These are phyloP conservation scores for Crotalus tigris DNA, from an alignment of 2,113 vertebrate genomes.

Conservation along the genomic window DNA sequence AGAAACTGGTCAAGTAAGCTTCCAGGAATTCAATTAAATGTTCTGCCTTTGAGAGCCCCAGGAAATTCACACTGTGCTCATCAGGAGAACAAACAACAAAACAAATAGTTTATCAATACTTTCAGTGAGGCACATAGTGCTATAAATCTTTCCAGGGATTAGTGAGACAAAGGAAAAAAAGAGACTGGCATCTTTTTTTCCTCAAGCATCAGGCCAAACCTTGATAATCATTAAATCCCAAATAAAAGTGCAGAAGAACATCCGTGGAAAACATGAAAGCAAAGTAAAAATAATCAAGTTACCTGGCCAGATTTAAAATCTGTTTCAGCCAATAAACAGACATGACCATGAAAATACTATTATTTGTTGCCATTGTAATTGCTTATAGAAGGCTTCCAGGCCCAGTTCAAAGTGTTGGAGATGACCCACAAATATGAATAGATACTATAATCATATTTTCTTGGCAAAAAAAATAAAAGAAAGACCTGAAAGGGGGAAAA, in stretches of 20 bases:
- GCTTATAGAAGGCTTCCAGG: background rate
- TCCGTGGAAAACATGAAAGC: background rate
- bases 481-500: background rate
- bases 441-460: background rate
- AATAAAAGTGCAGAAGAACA: background rate
- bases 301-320: background rate
- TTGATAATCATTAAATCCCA: background rate
- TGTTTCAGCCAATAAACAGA: background rate
- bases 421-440: background rate
- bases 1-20: background rate
- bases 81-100: rapidly evolving
- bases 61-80: background rate
- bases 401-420: background rate
- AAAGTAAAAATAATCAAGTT: background rate
- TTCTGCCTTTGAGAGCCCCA: rapidly evolving
- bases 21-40: background rate
- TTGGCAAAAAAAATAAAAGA: background rate
- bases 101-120: background rate
- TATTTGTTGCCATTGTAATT: background rate
- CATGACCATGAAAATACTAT: background rate
- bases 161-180: background rate
- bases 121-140: background rate
- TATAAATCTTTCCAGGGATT: background rate
- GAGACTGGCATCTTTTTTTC: background rate
- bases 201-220: background rate